Conservation (phyloP, 1,140 invertebrate species). For the Leptinotarsa undecemlineata region DNA sequence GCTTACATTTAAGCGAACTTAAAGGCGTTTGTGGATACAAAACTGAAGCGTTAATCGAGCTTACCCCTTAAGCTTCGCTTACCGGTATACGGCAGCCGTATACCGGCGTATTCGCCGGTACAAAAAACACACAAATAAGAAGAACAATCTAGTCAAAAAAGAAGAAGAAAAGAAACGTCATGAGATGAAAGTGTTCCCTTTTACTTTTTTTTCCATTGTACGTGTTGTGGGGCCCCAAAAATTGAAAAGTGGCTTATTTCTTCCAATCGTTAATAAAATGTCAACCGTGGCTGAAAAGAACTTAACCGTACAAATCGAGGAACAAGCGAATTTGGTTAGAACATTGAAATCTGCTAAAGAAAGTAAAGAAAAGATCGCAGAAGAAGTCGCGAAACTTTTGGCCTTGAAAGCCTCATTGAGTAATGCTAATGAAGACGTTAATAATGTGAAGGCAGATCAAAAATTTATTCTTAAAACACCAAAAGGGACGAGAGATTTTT, state of each 20-base stretch:
- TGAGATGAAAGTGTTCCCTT: background rate
- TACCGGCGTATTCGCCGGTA: too few species aligned
- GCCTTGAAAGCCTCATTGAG: conserved; percentile 75
- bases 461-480: conserved; percentile 89
- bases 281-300: background rate
- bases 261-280: background rate
- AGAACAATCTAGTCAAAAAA: background rate
- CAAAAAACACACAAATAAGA: too few species aligned
- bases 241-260: background rate
- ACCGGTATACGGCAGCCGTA: too few species aligned
- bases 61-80: too few species aligned
- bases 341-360: conserved; percentile 81
- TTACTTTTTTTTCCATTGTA: background rate
- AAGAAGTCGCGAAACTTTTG: conserved; percentile 81
- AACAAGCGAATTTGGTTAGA: conserved; percentile 79
- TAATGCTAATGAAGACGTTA: conserved; percentile 30
- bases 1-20: too few species aligned
- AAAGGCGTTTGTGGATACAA: too few species aligned
- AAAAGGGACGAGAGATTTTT: conserved; percentile 96
- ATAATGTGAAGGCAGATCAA: conserved; percentile 55
- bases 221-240: background rate
- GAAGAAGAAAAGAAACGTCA: conserved; percentile 1
- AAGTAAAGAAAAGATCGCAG: conserved; percentile 72
- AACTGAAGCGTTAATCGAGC: too few species aligned
- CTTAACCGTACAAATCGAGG: conserved; percentile 66